Conservation (phyloP, 1,140 invertebrate species). For the Sinella curviseta region DNA sequence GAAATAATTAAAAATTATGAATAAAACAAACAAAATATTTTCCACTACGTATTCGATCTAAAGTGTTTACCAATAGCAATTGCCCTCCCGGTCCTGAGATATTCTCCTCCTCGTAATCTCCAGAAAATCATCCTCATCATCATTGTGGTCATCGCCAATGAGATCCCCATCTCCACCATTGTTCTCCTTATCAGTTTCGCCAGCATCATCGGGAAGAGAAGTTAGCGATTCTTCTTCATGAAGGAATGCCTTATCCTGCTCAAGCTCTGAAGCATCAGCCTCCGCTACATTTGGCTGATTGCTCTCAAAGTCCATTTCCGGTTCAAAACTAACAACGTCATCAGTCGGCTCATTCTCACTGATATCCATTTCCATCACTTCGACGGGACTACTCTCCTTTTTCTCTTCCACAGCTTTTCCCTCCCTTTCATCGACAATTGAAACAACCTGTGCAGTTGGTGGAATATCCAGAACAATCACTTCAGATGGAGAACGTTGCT, state of each 20-base stretch:
- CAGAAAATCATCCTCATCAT: constrained; percentile 27
- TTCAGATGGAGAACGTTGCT: too few species aligned
- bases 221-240: constrained; percentile 6
- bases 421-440: too few species aligned
- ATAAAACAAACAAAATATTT: constrained; percentile 15
- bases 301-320: background rate
- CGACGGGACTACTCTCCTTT: too few species aligned
- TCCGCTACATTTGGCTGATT: background rate
- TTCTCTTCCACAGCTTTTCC: too few species aligned
- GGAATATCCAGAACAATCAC: too few species aligned
- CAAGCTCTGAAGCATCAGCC: background rate
- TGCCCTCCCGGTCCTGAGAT: constrained; percentile 50
- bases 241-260: background rate
- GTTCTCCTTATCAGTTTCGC: background rate
- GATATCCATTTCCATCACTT: too few species aligned
- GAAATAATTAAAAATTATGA: constrained; percentile 42
- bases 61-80: constrained; percentile 52
- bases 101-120: constrained; percentile 46
- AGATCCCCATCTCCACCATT: background rate
- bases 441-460: too few species aligned
- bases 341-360: background rate
- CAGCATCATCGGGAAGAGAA: background rate
- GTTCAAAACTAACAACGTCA: background rate
- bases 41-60: background rate
- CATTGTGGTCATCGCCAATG: constrained; percentile 31